These are phyloP conservation scores for Acrobasis consociella DNA, from an alignment of 2,888 invertebrate genomes.

Conservation along the genomic window DNA sequence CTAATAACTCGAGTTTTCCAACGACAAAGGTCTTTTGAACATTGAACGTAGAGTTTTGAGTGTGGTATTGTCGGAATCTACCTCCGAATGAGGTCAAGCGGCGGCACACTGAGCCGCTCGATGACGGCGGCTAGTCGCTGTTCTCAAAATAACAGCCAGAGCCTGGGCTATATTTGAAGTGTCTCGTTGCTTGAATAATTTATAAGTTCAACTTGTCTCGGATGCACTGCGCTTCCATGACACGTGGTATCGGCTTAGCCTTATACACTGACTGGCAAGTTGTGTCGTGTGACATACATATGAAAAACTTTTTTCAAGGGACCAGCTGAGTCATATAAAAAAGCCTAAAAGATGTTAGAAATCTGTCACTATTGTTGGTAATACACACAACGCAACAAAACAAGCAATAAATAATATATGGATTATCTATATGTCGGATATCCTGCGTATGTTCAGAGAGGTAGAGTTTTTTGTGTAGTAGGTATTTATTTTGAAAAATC, in stretches of 20 bases:
- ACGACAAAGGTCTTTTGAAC: conserved; percentile 17
- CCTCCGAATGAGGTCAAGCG: conserved; percentile 55
- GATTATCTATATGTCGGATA: too few relatives aligned
- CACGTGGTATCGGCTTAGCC: conserved; percentile 28
- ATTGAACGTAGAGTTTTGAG: conserved; percentile 18
- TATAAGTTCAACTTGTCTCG: conserved; percentile 72
- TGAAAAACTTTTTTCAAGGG: too few relatives aligned
- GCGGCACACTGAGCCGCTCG: conserved; percentile 42
- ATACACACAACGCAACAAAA: too few relatives aligned
- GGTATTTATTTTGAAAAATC: too few relatives aligned
- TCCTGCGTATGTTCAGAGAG: too few relatives aligned
- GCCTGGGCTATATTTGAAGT: conserved; percentile 75
- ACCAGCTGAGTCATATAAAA: too few relatives aligned
- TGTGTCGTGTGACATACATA: too few relatives aligned
- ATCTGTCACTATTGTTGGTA: too few relatives aligned
- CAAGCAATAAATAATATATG: too few relatives aligned
- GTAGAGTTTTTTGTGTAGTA: too few relatives aligned
- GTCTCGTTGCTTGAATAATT: conserved; percentile 80
- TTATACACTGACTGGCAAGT: neutral
- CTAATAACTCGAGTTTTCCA: conserved; percentile 1
- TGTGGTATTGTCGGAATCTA: conserved; percentile 31
- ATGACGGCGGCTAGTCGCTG: conserved; percentile 50
- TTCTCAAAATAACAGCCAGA: conserved; percentile 73
- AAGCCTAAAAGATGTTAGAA: too few relatives aligned
- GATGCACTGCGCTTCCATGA: conserved; percentile 71